Base-by-base conservation (phyloP, 2,888 invertebrate genomes). In the Pheosia gnoma region DNA sequence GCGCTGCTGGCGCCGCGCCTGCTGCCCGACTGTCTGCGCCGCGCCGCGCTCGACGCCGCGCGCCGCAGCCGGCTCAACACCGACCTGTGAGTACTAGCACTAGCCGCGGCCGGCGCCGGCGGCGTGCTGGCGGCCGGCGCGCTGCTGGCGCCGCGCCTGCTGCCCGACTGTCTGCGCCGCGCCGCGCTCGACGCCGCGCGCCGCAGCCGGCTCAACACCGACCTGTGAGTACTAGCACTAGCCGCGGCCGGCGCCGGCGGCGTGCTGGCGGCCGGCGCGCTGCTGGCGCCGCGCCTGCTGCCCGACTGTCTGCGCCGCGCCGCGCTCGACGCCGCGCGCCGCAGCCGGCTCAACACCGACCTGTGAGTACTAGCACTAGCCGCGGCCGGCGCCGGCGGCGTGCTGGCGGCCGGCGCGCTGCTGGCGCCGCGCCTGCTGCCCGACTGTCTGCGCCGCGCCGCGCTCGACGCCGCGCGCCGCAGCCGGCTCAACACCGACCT, bases 1-100 rank as follows among this genome's bases (percentile, higher is more conserved):
- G 97, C 78, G 95, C 96, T 76, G 94, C 97, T 68, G 97, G 98
- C 59, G 96, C 76, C 87, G 63, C 63, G 61, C 39, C 70, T 72
- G 62, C 68, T 79, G 61, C 77, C 79, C 13, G 71, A 67, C 36
- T 68, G 72, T 13, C 59, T 37, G 70, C 78, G 59, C 93, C 98
- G 62, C 97, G 98, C 86, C 98, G 98, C 1, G 96, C 98, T 1
- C 41, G 60, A 56, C 55, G 59, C 59, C 36, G 58, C 77, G 37
- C 66, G 75, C 3, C 70, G 76, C 53, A 69, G 69, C 25, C 62
- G 78, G 0, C 76, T 79, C 64, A 74, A 77, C 62, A 79, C 81
- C n/a, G 82, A 84, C 69, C 65, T 81, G 81, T 82, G 55, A 77
- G 80, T 71, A 45, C 39, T 5, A n/a, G n/a, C 9, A 57, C 57